Conservation (phyloP, 2,888 invertebrate genomes). For the Rapana venosa region DNA sequence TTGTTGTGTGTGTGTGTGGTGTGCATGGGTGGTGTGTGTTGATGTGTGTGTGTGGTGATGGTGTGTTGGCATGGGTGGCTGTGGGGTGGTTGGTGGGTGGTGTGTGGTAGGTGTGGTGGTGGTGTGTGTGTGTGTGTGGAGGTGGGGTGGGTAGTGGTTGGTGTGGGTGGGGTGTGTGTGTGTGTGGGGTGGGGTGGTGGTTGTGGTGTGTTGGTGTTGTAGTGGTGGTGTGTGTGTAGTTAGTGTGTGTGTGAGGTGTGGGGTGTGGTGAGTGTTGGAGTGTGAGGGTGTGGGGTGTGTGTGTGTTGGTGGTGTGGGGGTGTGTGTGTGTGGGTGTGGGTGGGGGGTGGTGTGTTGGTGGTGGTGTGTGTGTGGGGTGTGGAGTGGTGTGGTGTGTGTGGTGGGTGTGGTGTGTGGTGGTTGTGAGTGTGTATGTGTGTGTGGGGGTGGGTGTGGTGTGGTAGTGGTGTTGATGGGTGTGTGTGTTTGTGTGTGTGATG, state of each 20-base stretch:
- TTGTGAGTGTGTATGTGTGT: constrained; percentile 15
- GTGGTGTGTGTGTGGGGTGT: neutral
- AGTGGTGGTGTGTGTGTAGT: neutral
- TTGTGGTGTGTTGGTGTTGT: too few species aligned
- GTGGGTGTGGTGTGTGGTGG: constrained; percentile 2
- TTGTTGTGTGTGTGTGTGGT: neutral
- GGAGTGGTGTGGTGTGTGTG: neutral
- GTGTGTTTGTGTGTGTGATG: neutral
- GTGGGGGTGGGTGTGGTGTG: neutral
- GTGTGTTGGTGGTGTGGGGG: neutral
- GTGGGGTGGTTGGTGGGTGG: neutral
- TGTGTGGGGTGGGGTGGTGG: too few species aligned
- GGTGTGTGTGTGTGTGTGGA: neutral
- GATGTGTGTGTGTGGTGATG: neutral
- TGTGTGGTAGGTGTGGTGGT: neutral
- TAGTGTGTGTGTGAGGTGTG: neutral
- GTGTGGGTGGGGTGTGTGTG: too few species aligned
- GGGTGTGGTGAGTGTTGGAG: neutral
- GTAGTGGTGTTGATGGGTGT: neutral
- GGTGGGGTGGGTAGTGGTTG: too few species aligned
- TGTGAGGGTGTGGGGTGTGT: neutral
- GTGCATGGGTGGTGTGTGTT: neutral
- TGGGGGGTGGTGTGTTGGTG: too few species aligned
- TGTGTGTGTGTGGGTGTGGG: neutral
- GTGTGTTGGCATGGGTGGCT: neutral